phyloP scores from a whole-genome alignment of 2,113 vertebrate species.

The Meles meles region DNA sequence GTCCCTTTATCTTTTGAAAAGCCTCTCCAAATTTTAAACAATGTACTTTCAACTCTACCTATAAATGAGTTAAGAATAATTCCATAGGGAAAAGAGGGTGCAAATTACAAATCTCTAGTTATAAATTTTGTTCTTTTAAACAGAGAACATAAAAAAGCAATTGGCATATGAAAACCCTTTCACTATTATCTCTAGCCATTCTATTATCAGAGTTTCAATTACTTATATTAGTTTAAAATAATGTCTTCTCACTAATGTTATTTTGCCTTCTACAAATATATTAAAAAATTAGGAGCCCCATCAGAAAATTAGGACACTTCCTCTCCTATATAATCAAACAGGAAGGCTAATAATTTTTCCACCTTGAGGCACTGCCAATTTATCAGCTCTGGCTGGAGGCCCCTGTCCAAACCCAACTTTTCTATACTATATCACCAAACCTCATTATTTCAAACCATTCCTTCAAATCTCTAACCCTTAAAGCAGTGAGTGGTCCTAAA shows the following conservation, averaged over 20 bases:
- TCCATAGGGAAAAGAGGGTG: background rate
- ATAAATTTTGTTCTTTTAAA: background rate
- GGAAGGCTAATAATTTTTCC: conserved; percentile 34
- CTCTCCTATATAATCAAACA: background rate
- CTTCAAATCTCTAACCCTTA: background rate
- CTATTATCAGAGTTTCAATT: background rate
- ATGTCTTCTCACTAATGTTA: background rate
- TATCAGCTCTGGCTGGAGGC: background rate
- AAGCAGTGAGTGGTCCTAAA: background rate
- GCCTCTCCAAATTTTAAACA: conserved; percentile 15
- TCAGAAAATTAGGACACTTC: conserved; percentile 27
- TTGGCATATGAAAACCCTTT: background rate
- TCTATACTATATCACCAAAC: background rate
- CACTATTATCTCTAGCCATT: background rate
- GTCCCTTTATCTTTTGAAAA: background rate
- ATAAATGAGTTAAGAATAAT: conserved; percentile 1
- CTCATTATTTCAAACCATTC: conserved; percentile 21
- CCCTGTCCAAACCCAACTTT: background rate
- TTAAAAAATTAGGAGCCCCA: background rate
- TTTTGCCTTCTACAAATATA: background rate
- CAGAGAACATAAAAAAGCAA: background rate
- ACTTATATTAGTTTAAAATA: background rate
- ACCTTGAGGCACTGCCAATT: background rate
- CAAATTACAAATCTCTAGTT: conserved; percentile 19
- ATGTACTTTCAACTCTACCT: background rate